Percentiles rank a stretch among this genome's conserved stretches.
Conservation (phyloP, 2,113 vertebrate species). For the Rhinogobius similis region DNA sequence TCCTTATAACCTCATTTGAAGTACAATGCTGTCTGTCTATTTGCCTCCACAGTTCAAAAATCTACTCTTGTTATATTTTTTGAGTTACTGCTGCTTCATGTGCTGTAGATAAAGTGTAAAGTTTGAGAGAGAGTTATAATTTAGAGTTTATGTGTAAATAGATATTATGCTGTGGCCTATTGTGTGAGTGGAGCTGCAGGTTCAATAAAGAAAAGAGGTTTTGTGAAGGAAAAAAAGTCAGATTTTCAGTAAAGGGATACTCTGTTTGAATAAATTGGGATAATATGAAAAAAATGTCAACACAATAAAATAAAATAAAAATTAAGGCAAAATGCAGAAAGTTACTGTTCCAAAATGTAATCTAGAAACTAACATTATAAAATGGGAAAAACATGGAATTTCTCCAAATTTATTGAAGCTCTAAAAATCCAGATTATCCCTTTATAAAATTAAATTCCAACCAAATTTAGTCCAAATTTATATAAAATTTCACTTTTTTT, state of each 20-base stretch:
- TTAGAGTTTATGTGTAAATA: constrained; percentile 24
- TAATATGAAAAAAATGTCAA: neutral
- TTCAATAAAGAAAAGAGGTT: constrained; percentile 1
- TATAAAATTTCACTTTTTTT: constrained; percentile 18
- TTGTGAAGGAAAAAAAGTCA: neutral
- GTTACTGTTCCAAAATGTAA: no score
- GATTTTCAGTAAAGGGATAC: neutral
- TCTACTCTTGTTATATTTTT: constrained; percentile 34
- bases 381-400: neutral
- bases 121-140: constrained; percentile 2
- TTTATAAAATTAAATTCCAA: constrained; percentile 28
- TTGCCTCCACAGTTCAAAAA: constrained; percentile 13
- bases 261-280: neutral
- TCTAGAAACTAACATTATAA: no score
- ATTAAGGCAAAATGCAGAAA: no score
- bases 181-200: constrained; percentile 31
- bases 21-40: constrained; percentile 2
- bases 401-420: neutral
- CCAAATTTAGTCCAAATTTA: neutral
- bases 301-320: neutral
- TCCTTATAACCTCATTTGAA: neutral
- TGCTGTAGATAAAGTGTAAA: constrained; percentile 50
- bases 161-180: constrained; percentile 34
- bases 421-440: neutral
- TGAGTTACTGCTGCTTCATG: constrained; percentile 27